Base-by-base conservation (phyloP, 1,140 invertebrate genomes). In the Drosophila repleta region DNA sequence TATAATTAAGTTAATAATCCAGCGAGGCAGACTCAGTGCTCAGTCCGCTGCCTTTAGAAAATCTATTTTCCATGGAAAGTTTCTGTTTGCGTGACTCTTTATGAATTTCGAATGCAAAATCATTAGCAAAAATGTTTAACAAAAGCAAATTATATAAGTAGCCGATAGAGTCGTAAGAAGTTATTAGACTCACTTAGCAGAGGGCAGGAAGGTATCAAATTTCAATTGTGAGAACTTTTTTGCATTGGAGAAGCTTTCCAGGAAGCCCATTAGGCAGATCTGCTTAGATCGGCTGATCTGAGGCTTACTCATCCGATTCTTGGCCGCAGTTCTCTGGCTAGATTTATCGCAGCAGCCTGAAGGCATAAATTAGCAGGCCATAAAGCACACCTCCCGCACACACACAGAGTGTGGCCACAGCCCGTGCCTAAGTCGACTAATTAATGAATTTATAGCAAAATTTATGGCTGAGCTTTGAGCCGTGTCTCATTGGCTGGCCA, bases 1-100 rank as follows among this genome's bases (percentile, higher is more conserved):
- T 84, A 77, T 87, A 87, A 74, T 81, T 76, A 87, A 81, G 69
- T 48, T 87, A 84, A 87, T 84, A 70, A 60, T 66, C 62, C 63
- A 57, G 35, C 29, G 26, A 29, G 7, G 29, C 29, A 29, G 29
- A 29, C 7, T 29, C 29, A 29, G 29, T 32, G 51, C 24, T 66
- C 32, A 52, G 51, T 10, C n/a, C n/a, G 49, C 39, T 18, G 55
- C 18, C 15, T 57, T 24, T 45, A 24, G 60, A 79, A 48, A 76
- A 43, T 84, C 43, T 35, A 37, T 15, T 85, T 81, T 60, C 58
- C 77, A 70, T 80, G 81, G 73, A 85, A 84, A 85, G 64, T 76
- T 73, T 79, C 60, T 39, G 15, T 57, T 57, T 52, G 20, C 68
- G 45, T 75, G 67, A 84, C 58, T 32, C 24, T 20, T 13, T 68